Conservation (phyloP, 2,888 invertebrate species). For the Dynastes maya region DNA sequence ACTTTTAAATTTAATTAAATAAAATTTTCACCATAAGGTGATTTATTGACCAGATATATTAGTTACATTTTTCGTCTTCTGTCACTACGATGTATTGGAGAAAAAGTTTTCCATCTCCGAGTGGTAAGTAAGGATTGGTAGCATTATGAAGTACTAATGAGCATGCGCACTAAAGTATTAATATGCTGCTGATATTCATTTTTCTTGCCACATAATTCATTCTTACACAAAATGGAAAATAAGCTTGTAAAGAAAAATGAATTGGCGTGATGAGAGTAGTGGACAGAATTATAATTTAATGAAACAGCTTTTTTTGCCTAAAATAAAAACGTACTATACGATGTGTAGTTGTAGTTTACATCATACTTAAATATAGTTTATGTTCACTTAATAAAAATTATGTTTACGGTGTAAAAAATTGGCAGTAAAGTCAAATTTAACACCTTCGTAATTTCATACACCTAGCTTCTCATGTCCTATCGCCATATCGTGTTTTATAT, state of each 20-base stretch:
- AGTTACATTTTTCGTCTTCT: background rate
- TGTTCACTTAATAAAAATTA: slow-evolving; percentile 15
- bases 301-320: too few species aligned
- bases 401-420: slow-evolving; percentile 14
- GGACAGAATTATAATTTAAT: too few species aligned
- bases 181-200: background rate
- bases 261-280: too few species aligned
- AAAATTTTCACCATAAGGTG: background rate
- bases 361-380: too few species aligned
- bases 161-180: background rate
- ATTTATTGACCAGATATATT: background rate
- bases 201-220: background rate
- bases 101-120: slow-evolving; percentile 18
- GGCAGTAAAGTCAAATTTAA: slow-evolving; percentile 7
- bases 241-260: too few species aligned
- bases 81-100: slow-evolving; percentile 18
- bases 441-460: background rate
- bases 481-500: background rate
- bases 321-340: too few species aligned
- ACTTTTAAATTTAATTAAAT: background rate
- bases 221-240: too few species aligned
- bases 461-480: background rate
- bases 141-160: background rate
- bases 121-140: slow-evolving; percentile 3
- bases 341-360: too few species aligned